Base-by-base conservation (phyloP, 2,888 invertebrate genomes). In the Drosophila cognata region DNA sequence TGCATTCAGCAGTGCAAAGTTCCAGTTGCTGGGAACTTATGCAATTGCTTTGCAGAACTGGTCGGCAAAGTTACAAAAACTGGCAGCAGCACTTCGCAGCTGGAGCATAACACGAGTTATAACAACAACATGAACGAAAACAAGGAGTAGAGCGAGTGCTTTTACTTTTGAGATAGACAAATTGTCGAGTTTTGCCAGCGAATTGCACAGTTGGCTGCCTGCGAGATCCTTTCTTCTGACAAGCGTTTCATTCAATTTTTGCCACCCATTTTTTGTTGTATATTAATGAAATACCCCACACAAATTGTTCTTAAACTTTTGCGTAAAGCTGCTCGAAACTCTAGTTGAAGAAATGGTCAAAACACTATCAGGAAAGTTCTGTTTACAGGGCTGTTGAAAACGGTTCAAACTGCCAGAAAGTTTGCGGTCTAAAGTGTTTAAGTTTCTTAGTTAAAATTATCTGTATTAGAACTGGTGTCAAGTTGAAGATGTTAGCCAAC, bases 201-300 rank as follows among this genome's bases (percentile, higher is more conserved):
- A 84, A 89, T 87, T 87, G 87, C 88, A 84, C 88, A 81, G 89
- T 78, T 86, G 81, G 81, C 71, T 81, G 83, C 46, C 33, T 80
- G 48, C 29, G 51, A 60, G 60, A 51, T 48, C 38, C 35, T 41
- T 16, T 66, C n/a, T 38, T 8, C 72, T 75, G 84, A 82, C 87
- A 84, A 82, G 81, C 77, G 61, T 79, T 84, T 85, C 88, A 88
- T 88, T 88, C 81, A 75, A 71, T 66, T 57, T 71, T 48, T 68
- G 31, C 70, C 50, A 29, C 53, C 71, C 33, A 16, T 36, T 48
- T 51, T 29, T 29, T 52, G 65, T 81, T 72, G 70, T 74, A 80
- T 86, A 85, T 88, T 88, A 81, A 85, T 85, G 78, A 83, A 88
- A 61, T 48, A 73, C 25, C 33, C 25, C 74, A 64, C 55, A 81